These are phyloP conservation scores for Polypedilum vanderplanki DNA, from an alignment of 1,140 invertebrate genomes.

Conservation along the genomic window DNA sequence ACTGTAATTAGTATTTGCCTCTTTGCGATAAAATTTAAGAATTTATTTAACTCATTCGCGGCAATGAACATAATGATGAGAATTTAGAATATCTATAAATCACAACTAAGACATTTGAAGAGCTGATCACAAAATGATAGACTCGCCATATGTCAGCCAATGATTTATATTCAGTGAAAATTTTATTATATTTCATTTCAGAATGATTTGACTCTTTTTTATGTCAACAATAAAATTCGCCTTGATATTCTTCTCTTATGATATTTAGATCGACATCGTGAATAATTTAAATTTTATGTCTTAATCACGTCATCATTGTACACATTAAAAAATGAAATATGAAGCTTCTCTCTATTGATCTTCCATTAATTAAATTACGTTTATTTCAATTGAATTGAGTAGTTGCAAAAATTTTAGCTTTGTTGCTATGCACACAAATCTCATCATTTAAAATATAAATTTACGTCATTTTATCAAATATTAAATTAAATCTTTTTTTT, in stretches of 20 bases:
- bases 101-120: not conserved
- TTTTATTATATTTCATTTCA: not conserved
- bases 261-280: not conserved
- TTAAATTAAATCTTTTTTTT: not conserved
- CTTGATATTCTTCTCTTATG: not conserved
- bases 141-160: not conserved
- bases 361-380: not conserved
- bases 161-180: conserved; percentile 19
- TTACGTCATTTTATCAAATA: not conserved
- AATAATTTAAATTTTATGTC: not conserved
- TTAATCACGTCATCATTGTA: not conserved
- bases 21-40: no score
- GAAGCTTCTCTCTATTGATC: not conserved
- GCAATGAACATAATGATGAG: no score
- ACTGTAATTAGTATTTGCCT: no score
- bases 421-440: not conserved
- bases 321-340: not conserved
- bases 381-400: not conserved
- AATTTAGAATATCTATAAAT: not conserved
- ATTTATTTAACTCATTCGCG: no score
- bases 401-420: not conserved
- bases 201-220: conserved; percentile 8
- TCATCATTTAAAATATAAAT: not conserved
- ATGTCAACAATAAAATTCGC: not conserved
- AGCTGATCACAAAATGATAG: not conserved